Percentiles rank a stretch among this genome's conserved stretches.
phyloP scores from a whole-genome alignment of 2,797 vertebrate species.

The Odontamblyopus lacepedii region DNA sequence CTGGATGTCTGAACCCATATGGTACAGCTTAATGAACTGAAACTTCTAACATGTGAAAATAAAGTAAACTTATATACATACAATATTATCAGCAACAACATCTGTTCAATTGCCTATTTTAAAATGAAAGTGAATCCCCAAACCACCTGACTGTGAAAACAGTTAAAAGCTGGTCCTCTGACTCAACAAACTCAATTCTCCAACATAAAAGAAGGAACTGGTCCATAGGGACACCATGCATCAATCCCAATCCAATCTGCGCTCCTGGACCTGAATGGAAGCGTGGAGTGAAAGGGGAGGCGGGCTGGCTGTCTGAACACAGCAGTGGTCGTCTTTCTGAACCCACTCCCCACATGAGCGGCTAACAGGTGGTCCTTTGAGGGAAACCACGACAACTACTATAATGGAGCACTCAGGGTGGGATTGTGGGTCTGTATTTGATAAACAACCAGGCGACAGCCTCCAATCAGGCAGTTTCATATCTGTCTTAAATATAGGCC shows the following conservation, averaged over 20 bases:
- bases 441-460: constrained; percentile 52
- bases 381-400: constrained; percentile 1
- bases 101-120: not conserved
- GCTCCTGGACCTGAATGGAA: constrained; percentile 45
- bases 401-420: constrained; percentile 51
- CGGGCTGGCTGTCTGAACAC: constrained; percentile 22
- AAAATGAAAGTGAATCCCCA: not conserved
- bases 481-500: constrained; percentile 32
- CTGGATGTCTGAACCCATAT: not conserved
- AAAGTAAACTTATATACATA: too few species aligned
- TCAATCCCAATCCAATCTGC: constrained; percentile 27
- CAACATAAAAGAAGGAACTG: constrained; percentile 23
- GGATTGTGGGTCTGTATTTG: constrained; percentile 49
- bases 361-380: constrained; percentile 74
- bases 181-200: constrained; percentile 22
- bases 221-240: constrained; percentile 37
- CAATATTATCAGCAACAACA: not conserved
- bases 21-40: not conserved
- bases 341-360: constrained; percentile 50
- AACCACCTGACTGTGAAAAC: constrained; percentile 10
- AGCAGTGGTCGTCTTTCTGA: constrained; percentile 43
- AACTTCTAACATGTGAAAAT: not conserved
- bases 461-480: constrained; percentile 40
- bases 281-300: constrained; percentile 37
- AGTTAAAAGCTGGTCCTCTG: constrained; percentile 4